phyloP scores from a whole-genome alignment of 92 coral and sea anemone species.

The Anthopleura xanthogrammica region DNA sequence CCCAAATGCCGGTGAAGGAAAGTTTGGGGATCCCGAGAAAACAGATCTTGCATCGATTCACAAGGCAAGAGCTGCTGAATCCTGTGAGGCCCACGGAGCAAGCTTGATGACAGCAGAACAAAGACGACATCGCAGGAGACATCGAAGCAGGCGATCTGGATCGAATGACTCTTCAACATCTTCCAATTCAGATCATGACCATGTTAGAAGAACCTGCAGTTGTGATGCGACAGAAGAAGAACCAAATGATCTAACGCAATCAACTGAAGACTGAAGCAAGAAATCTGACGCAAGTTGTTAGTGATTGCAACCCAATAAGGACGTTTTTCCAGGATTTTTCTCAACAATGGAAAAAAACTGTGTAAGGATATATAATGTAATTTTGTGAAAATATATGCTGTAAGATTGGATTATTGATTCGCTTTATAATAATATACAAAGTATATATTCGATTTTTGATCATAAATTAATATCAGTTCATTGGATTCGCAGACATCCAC shows the following conservation, averaged over 20 bases:
- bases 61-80: slow-evolving; percentile 53
- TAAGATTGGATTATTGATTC: no score
- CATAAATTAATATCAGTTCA: no score
- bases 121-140: slow-evolving; percentile 51
- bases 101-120: slow-evolving; percentile 56
- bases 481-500: no score
- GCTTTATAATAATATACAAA: no score
- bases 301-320: no score
- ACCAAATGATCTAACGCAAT: not conserved
- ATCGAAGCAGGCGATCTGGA: slow-evolving; percentile 26
- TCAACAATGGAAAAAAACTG: no score
- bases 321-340: no score
- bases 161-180: not conserved
- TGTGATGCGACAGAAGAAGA: not conserved
- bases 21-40: slow-evolving; percentile 45
- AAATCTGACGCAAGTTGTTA: no score
- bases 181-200: slow-evolving; percentile 10
- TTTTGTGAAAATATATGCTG: no score
- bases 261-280: not conserved
- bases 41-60: slow-evolving; percentile 67
- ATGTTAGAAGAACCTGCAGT: not conserved
- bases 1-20: slow-evolving; percentile 25
- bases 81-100: slow-evolving; percentile 39
- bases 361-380: no score
- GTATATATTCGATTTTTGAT: no score